Base-by-base conservation (phyloP, 2,113 vertebrate species). In the Cervus canadensis region DNA sequence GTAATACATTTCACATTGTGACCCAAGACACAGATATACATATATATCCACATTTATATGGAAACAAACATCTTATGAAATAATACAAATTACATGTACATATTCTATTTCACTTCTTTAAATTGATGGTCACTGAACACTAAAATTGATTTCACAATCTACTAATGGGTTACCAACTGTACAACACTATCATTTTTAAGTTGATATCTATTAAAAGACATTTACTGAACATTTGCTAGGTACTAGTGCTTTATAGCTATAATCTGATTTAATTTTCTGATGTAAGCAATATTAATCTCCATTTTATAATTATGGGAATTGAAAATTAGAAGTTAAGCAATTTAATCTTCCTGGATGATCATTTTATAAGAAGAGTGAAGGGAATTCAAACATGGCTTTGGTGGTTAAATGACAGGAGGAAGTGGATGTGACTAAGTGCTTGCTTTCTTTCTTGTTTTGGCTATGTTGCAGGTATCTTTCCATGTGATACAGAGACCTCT, bases 81-180 rank as follows among this genome's bases (percentile, higher is more conserved):
- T 86, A 85, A 82, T 64, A 94, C 50, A 81, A 43, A 45, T 36
- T 90, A 92, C 28, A 52, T 84, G 26, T 67, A 76, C n/a, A 40
- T 52, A 48, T 54, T 67, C 25, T 84, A 25, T 48, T 89, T 79
- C 62, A 78, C 45, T 78, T 71, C 57, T 54, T 84, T 43, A 88
- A 62, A 40, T 60, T 79, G 25, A 84, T 83, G 40, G 11, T 91
- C 43, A 90, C n/a, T 84, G 28, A 23, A 54, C 62, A 94, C 8
- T 97, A 84, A 76, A 85, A 86, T 19, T 89, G 33, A 95, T 95
- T 95, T 95, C 50, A 87, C 36, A 95, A 43, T 82, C 1, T 78
- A 13, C 64, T 87, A 57, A 15, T 89, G 40, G 36, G 7, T 89
- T 86, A 86, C 59, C 89, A 71, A 62, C 83, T 76, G 14, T 86